Evolutionary conservation across 2,113 vertebrate species (phyloP).

Genomic region (Typhlomys cinereus): DNA sequence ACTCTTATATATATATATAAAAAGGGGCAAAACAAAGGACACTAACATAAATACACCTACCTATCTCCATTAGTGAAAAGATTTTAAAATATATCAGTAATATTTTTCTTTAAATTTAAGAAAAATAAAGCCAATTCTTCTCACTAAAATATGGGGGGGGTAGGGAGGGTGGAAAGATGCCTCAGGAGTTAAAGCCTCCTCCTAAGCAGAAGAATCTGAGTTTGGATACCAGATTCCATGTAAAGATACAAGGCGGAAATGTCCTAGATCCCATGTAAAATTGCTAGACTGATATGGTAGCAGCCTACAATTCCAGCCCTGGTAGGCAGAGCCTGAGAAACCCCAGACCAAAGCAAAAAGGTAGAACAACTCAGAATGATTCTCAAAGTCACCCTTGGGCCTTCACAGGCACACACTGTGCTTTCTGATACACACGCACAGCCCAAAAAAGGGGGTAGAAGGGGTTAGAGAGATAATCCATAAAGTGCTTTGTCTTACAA

Average conservation of each 20-base stretch:
- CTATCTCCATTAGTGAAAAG: slow-evolving; percentile 10
- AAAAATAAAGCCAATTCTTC: neutral
- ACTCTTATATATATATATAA: slow-evolving; percentile 1
- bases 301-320: too few species aligned
- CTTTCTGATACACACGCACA: neutral
- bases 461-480: too few species aligned
- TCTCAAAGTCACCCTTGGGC: too few species aligned
- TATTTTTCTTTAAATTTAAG: neutral
- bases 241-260: neutral
- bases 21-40: slow-evolving; percentile 39
- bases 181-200: neutral
- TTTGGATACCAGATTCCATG: neutral
- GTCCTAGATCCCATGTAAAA: neutral
- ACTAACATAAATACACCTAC: slow-evolving; percentile 9
- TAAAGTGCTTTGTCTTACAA: too few species aligned
- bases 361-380: too few species aligned
- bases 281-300: neutral
- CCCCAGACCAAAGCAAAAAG: too few species aligned
- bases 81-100: neutral
- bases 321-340: too few species aligned
- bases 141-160: neutral
- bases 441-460: neutral
- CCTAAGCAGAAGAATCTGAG: neutral
- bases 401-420: too few species aligned
- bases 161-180: neutral